Percentiles rank a stretch among this genome's conserved stretches.
Evolutionary conservation across 2,888 invertebrate species (phyloP).

Genomic region (Pomacea canaliculata): DNA sequence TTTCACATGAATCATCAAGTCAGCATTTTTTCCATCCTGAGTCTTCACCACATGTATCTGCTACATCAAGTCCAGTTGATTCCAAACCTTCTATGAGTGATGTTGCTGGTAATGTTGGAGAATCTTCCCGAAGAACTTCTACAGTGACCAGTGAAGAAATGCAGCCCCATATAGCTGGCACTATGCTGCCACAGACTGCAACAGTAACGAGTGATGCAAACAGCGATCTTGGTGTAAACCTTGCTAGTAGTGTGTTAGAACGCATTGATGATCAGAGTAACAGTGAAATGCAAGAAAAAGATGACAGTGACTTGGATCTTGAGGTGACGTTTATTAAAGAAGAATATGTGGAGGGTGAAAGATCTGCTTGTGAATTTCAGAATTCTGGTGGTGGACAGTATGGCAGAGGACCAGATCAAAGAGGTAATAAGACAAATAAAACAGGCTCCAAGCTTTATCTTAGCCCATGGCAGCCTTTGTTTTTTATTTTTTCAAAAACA

Average conservation of each 20-base stretch:
- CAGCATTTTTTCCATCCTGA: conserved; percentile 12
- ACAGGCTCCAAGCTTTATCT: no score
- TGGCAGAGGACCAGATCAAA: conserved; percentile 18
- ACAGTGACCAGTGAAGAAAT: not conserved
- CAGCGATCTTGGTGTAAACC: conserved; percentile 21
- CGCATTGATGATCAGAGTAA: conserved; percentile 24
- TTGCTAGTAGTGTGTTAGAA: conserved; percentile 21
- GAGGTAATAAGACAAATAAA: conserved; percentile 8
- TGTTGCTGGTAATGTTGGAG: not conserved
- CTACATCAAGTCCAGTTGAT: conserved; percentile 18
- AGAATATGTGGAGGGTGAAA: conserved; percentile 35
- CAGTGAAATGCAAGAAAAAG: conserved; percentile 15
- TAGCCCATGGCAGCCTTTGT: no score
- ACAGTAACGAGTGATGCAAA: conserved; percentile 9
- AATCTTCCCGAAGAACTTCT: conserved; percentile 1
- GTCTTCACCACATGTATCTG: conserved; percentile 2
- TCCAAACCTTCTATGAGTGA: conserved; percentile 1
- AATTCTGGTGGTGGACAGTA: conserved; percentile 19
- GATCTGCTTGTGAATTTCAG: conserved; percentile 23
- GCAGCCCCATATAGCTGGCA: conserved; percentile 1
- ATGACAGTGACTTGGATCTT: conserved; percentile 35
- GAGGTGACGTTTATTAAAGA: conserved; percentile 40
- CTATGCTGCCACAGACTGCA: conserved; percentile 24
- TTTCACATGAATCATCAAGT: conserved; percentile 2
- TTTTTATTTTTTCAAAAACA: no score